Base-by-base conservation (phyloP, 2,888 invertebrate species). In the Drosophila borealis region DNA sequence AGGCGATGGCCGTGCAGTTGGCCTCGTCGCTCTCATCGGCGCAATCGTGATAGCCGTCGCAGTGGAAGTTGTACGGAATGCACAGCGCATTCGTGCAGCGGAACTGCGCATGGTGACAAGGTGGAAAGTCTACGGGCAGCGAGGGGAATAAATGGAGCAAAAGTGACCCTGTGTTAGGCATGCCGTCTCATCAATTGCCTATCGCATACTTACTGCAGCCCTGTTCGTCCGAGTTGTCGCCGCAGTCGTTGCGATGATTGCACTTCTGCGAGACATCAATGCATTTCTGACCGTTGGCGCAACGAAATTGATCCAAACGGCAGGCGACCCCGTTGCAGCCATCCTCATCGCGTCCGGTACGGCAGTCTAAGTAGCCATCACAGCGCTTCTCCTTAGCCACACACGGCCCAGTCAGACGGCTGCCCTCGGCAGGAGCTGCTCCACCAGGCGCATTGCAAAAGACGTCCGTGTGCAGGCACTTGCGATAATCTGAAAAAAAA, bases 81-180 rank as follows among this genome's bases (percentile, higher is more conserved):
- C 99, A 99, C 11, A 98, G 94, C 0, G 97, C 96, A 93, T 98
- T 98, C 78, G 96, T 95, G 93, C 98, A 98, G 39, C 98, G 95
- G 93, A 98, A 98, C 93, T 98, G 98, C 2, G 96, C 96, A 81
- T 95, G 95, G 90, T 96, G 96, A 92, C 98, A 98, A 0, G 96
- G 94, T 0, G 97, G 97, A 91, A 98, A 98, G 93, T 95, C 97
- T 97, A 93, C n/a, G 84, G 70, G 71, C 41, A 29, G n/a, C 0
- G 11, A n/a, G 8, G 13, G 21, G 13, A 14, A 3, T 9, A 11
- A 10, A 29, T 10, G 2, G 11, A 42, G 13, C 13, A 21, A 11
- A 21, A 14, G 41, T n/a, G 10, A 41, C 5, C 29, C 39, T 4
- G 13, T 36, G 37, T 74, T 60, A 39, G 41, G 13, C n/a, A 17